A percentile compares a stretch with the other conserved stretches of the same genome.
Conservation (phyloP, 2,113 vertebrate genomes). For the Phylloscopus trochiloides region DNA sequence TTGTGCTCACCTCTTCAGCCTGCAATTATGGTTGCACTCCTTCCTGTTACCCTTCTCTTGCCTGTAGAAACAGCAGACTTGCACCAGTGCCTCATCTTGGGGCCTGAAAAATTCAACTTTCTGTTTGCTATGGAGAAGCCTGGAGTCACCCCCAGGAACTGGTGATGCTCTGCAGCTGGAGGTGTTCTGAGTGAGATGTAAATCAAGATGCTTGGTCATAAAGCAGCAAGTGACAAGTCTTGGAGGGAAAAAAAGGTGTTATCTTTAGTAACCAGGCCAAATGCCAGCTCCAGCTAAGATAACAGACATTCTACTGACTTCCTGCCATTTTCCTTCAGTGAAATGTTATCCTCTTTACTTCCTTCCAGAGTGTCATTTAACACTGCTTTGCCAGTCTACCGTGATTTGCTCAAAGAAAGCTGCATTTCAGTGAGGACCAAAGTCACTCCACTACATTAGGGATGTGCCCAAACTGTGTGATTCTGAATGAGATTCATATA, state of each 20-base stretch:
- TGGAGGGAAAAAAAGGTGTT: constrained; percentile 41
- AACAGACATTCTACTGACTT: constrained; percentile 61
- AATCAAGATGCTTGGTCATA: constrained; percentile 33
- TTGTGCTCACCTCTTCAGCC: not conserved
- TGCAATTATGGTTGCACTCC: not conserved
- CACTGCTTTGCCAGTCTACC: not conserved
- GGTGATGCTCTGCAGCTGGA: constrained; percentile 1
- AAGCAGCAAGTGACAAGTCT: constrained; percentile 30
- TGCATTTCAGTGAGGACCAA: not conserved
- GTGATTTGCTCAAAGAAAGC: not conserved
- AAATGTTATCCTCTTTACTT: constrained; percentile 54
- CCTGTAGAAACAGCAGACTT: not conserved
- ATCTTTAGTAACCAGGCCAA: constrained; percentile 51
- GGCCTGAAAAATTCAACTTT: not conserved
- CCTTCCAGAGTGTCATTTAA: constrained; percentile 43
- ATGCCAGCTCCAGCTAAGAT: constrained; percentile 60
- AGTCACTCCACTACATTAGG: not conserved
- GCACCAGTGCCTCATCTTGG: not conserved
- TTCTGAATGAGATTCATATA: not conserved
- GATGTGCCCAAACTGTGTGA: not conserved
- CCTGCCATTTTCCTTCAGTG: constrained; percentile 56
- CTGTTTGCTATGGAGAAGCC: not conserved
- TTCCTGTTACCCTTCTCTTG: not conserved
- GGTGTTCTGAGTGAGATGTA: constrained; percentile 8
- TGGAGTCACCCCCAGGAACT: not conserved